Evolutionary conservation across 1,140 invertebrate genomes (phyloP), one percentile per base, ranked within the genome.

Genomic region (Bombus pascuorum): DNA sequence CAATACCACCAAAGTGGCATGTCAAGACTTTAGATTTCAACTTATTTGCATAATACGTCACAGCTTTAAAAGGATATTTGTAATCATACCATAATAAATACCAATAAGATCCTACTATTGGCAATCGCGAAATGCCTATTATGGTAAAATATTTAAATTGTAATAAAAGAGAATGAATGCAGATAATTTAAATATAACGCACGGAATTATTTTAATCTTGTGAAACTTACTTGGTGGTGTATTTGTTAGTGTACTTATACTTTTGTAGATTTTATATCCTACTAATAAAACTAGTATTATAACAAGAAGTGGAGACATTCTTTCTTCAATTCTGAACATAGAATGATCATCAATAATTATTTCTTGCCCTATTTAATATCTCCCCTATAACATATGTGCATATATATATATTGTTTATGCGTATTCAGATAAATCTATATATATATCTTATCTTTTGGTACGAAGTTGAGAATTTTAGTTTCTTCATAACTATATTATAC

Each of bases 1-100:
- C 93, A 82, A 81, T 87, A 9, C 83, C 22, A 3, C 95, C 96
- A 3, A 96, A 39, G 74, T 94, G 92, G 3, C 95, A 88, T 0
- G 95, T 94, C 22, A 96, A 86, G 32, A 96, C 90, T 74, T 95
- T 94, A 9, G 95, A 95, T 68, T 95, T 94, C 68, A 95, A 94
- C 81, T 92, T 92, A 1, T 92, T 82, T 2, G 86, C 74, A 53
- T 93, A 93, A 66, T 92, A 89, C 0, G 25, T 18, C 0, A 94
- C 8, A 0, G 90, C 81, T 68, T 89, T 89, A 59, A 91, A 73
- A 1, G 92, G 90, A 78, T 81, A 92, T 32, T 83, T 44, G 57
- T 92, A 93, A 77, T 95, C 86, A 13, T 86, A 42, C 90, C 91
- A 91, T 10, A 93, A 71, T 3, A 94, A 72, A 10, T 92, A n/a